Evolutionary conservation across 2,888 invertebrate genomes (phyloP).

Genomic region (Laothoe populi): DNA sequence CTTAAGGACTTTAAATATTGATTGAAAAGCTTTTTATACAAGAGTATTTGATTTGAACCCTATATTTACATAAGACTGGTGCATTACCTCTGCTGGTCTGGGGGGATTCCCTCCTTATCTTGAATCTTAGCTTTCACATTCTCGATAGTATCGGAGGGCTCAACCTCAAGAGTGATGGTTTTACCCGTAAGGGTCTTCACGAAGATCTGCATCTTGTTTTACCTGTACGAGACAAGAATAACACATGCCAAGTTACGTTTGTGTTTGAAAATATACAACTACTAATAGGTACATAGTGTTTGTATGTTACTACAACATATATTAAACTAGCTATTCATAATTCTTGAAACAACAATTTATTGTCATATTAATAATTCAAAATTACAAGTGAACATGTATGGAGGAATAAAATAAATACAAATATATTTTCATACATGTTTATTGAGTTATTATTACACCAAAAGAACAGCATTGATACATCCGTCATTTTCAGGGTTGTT

Average conservation of each 20-base stretch:
- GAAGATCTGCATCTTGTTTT: conserved; percentile 95
- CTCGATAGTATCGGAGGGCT: conserved; percentile 96
- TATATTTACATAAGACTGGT: not conserved
- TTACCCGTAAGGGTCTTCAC: conserved; percentile 97
- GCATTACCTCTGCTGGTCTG: conserved; percentile 89
- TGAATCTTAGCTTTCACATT: conserved; percentile 98
- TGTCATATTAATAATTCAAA: no score
- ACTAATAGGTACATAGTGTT: no score
- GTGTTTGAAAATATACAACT: no score
- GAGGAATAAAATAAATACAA: not conserved
- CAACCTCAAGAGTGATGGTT: conserved; percentile 97
- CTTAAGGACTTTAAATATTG: no score
- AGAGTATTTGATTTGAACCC: not conserved
- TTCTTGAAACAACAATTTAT: no score
- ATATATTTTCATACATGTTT: not conserved
- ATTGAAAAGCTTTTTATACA: no score
- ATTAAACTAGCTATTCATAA: no score
- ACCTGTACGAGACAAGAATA: conserved; percentile 40
- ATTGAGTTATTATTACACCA: conserved; percentile 87
- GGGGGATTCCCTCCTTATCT: conserved; percentile 95
- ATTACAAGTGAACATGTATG: no score
- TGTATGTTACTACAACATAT: no score
- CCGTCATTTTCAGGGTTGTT: conserved; percentile 99
- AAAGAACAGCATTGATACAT: conserved; percentile 98
- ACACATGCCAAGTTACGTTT: not conserved